Evolutionary conservation across 2,888 invertebrate genomes (phyloP).

Genomic region (Chrysotoxum bicinctum): DNA sequence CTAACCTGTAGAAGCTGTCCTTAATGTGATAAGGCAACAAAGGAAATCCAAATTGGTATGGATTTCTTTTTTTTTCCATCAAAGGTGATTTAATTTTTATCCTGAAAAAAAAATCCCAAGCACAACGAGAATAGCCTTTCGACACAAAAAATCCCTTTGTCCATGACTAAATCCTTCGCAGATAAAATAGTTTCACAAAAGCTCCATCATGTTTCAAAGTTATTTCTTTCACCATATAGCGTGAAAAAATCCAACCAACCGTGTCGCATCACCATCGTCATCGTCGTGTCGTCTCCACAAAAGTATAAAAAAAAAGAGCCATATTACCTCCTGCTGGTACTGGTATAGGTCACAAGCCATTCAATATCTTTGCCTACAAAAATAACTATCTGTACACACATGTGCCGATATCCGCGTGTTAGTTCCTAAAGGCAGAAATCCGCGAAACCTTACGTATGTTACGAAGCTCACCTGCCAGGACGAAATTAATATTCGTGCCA

Average conservation of each 20-base stretch:
- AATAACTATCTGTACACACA: background rate
- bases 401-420: background rate
- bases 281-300: background rate
- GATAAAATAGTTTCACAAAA: background rate
- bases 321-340: background rate
- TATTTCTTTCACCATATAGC: conserved; percentile 2
- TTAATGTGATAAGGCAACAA: too few relatives aligned
- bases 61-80: background rate
- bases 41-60: too few relatives aligned
- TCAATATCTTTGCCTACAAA: background rate
- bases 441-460: conserved; percentile 33
- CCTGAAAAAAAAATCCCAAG: background rate
- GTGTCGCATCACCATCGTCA: background rate
- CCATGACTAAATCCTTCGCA: background rate
- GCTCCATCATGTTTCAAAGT: conserved; percentile 6
- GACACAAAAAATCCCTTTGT: background rate
- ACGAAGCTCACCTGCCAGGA: conserved; percentile 42
- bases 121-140: background rate
- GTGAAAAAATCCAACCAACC: conserved; percentile 10
- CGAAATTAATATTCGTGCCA: conserved; percentile 53
- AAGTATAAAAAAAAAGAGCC: too few relatives aligned
- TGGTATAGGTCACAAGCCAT: background rate
- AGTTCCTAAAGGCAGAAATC: conserved; percentile 8
- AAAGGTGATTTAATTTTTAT: background rate
- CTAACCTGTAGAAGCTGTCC: too few relatives aligned